A percentile compares a stretch with the other conserved stretches of the same genome.
These are phyloP conservation scores for Eulemur macaco DNA, from an alignment of 2,113 vertebrate genomes.

Conservation along the genomic window DNA sequence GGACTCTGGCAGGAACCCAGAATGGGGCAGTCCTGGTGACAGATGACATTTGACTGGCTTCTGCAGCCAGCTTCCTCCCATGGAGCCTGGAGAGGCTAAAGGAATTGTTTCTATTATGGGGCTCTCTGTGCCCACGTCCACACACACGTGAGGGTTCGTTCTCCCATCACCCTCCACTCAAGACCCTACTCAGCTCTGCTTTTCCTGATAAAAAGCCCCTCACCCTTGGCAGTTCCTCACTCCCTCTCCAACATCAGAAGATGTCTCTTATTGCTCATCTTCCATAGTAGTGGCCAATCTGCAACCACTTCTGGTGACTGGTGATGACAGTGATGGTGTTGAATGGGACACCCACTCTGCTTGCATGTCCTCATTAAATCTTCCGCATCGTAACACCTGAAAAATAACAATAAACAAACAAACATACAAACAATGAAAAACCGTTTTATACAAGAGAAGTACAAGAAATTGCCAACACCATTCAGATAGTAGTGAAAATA, in stretches of 20 bases:
- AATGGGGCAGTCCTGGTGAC: not conserved
- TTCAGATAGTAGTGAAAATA: not conserved
- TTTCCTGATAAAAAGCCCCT: not conserved
- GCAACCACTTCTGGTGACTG: too few relatives aligned
- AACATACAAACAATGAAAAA: not conserved
- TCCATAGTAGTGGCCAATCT: not conserved
- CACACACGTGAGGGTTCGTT: accelerated
- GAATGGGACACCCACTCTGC: not conserved
- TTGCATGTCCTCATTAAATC: not conserved
- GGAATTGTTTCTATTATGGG: not conserved
- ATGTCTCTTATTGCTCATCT: not conserved
- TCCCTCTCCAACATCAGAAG: not conserved
- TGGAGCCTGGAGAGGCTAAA: not conserved
- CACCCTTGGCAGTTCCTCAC: not conserved
- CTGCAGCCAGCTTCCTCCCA: not conserved
- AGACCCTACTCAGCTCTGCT: not conserved
- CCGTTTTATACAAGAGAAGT: not conserved
- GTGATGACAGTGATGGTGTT: not conserved
- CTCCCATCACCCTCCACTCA: not conserved
- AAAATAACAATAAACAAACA: not conserved
- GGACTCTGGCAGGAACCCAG: not conserved
- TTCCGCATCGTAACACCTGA: too few relatives aligned
- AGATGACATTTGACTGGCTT: not conserved
- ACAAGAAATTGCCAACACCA: not conserved
- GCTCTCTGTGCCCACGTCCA: too few relatives aligned